These are phyloP conservation scores for Rhinoderma darwinii DNA, from an alignment of 2,113 vertebrate genomes.

Conservation along the genomic window DNA sequence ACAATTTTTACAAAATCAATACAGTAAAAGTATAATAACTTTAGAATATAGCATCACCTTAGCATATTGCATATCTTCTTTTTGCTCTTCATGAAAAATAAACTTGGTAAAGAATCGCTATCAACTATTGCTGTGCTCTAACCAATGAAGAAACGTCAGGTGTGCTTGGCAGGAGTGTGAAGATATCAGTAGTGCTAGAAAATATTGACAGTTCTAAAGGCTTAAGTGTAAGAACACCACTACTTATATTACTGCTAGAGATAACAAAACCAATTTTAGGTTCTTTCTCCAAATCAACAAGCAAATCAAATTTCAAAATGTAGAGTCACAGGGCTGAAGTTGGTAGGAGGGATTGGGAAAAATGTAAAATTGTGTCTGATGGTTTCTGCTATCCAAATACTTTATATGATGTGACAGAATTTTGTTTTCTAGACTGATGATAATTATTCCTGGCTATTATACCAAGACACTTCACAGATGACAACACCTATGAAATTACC, in stretches of 20 bases:
- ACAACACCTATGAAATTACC: too few relatives aligned
- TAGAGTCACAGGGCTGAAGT: background rate
- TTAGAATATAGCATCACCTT: background rate
- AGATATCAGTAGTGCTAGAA: background rate
- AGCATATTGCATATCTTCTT: background rate
- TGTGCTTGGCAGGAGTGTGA: background rate
- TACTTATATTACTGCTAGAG: background rate
- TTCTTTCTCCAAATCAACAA: background rate
- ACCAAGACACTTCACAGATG: too few relatives aligned
- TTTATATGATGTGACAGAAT: background rate
- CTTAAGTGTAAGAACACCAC: background rate
- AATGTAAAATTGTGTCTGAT: background rate
- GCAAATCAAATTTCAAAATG: background rate
- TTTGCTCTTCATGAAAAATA: background rate
- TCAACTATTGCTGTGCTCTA: background rate
- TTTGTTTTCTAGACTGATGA: background rate
- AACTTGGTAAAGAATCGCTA: background rate
- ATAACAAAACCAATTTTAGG: background rate
- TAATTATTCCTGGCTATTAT: too few relatives aligned
- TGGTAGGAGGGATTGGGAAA: background rate
- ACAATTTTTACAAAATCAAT: background rate
- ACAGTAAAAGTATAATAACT: background rate
- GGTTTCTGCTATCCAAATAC: background rate
- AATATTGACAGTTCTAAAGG: background rate
- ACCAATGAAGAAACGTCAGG: background rate